A percentile compares a stretch with the other conserved stretches of the same genome.
These are phyloP conservation scores for Passer montanus DNA, from an alignment of 2,113 vertebrate species.

Conservation along the genomic window DNA sequence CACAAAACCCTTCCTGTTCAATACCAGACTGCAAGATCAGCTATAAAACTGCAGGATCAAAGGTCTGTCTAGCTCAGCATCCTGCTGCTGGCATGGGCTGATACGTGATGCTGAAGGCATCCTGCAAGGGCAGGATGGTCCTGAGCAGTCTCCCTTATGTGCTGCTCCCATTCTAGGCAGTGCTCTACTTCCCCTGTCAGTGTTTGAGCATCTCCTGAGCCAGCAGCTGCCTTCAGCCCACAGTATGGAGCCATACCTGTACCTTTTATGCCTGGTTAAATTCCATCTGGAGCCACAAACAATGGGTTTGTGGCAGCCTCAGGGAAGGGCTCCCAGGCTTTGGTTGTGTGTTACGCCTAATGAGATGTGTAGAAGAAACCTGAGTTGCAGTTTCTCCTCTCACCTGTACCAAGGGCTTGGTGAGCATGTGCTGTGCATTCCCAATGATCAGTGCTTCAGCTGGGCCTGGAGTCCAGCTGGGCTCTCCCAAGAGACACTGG, in stretches of 20 bases:
- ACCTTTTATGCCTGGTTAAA: background rate
- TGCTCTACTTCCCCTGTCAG: background rate
- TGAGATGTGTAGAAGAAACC: fast-evolving
- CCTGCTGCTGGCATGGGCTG: background rate
- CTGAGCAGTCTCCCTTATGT: background rate
- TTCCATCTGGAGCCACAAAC: background rate
- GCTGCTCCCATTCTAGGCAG: background rate
- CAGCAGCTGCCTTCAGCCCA: background rate
- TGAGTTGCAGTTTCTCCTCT: background rate
- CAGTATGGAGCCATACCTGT: background rate
- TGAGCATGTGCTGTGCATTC: background rate
- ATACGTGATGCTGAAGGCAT: background rate
- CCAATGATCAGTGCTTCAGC: fast-evolving
- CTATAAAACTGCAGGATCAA: background rate
- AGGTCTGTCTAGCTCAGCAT: constrained; percentile 17
- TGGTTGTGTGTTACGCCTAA: background rate
- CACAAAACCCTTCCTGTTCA: background rate
- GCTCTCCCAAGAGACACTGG: background rate
- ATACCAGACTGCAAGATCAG: constrained; percentile 13
- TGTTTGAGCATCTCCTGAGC: background rate
- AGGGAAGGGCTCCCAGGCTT: background rate
- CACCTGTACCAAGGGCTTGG: background rate
- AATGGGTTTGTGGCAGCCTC: background rate
- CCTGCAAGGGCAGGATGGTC: background rate
- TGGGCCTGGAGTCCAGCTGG: background rate